Evolutionary conservation across 2,888 invertebrate species (phyloP).

Genomic region (Drosophila trichaetosa): DNA sequence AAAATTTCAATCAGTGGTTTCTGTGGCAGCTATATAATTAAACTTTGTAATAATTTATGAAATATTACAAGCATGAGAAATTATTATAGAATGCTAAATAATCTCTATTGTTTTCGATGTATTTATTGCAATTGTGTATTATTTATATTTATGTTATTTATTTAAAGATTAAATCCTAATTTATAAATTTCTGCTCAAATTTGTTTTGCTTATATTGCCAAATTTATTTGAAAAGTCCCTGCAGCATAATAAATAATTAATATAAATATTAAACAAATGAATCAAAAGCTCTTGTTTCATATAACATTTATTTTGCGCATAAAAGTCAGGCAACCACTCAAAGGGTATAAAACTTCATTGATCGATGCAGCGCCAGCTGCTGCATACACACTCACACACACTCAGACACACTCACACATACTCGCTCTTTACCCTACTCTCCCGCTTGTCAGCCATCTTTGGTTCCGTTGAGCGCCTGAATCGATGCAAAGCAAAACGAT

Average conservation of each 20-base stretch:
- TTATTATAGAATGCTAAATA: background rate
- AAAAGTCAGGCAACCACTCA: background rate
- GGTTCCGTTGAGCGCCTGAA: background rate
- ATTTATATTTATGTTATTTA: background rate
- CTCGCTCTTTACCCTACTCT: background rate
- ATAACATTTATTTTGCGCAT: background rate
- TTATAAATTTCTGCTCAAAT: background rate
- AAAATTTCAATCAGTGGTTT: too few species aligned
- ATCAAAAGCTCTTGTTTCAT: background rate
- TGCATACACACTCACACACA: background rate
- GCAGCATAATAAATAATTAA: background rate
- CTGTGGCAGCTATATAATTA: background rate
- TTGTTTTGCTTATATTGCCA: background rate
- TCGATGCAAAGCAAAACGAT: conserved; percentile 44
- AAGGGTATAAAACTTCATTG: conserved; percentile 16
- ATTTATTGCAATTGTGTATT: background rate
- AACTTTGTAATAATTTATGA: background rate
- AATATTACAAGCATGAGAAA: background rate
- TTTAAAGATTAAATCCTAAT: background rate
- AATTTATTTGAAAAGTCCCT: background rate
- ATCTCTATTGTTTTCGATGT: background rate
- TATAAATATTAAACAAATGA: background rate
- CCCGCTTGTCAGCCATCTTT: background rate
- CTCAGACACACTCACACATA: background rate
- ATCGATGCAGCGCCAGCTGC: conserved; percentile 39